Percentiles rank a stretch among this genome's conserved stretches.
Evolutionary conservation across 2,113 vertebrate species (phyloP).

Genomic region (Cyphomyrus plagiostoma): DNA sequence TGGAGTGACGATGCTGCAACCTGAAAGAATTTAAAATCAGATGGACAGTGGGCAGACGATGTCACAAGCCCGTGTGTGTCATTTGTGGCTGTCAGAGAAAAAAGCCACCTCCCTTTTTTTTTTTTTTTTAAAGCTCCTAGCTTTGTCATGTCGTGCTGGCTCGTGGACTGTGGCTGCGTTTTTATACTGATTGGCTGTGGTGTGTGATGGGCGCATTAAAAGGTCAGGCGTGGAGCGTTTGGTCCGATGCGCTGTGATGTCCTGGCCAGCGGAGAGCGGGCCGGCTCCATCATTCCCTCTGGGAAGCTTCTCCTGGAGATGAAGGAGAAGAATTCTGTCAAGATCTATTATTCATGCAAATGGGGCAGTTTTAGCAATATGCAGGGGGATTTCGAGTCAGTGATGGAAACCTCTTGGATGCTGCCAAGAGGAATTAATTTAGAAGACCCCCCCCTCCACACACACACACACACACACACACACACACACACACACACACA

Average conservation of each 20-base stretch:
- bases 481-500: not conserved
- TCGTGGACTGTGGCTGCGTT: not conserved
- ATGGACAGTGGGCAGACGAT: not conserved
- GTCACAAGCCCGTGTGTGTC: not conserved
- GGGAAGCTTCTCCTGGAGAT: constrained; percentile 53
- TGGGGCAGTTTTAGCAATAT: constrained; percentile 37
- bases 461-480: not conserved
- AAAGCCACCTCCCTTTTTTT: not conserved
- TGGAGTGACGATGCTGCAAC: not conserved
- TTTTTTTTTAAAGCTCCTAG: too few species aligned
- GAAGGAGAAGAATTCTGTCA: constrained; percentile 41
- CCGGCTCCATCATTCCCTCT: constrained; percentile 29
- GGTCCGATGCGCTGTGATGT: not conserved
- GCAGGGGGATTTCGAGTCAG: constrained; percentile 23
- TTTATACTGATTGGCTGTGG: not conserved
- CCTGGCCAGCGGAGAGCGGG: constrained; percentile 29
- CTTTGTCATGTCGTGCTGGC: not conserved
- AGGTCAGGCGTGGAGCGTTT: not conserved
- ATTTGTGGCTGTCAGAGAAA: not conserved
- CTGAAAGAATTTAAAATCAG: not conserved
- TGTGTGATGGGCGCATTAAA: constrained; percentile 1
- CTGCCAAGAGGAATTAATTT: constrained; percentile 20
- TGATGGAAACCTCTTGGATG: constrained; percentile 22
- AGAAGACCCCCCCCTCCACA: not conserved
- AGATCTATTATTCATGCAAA: constrained; percentile 52